Percentiles rank a stretch among this genome's conserved stretches.
These are phyloP conservation scores for Anolis sagrei DNA, from an alignment of 2,113 vertebrate species.

Conservation along the genomic window DNA sequence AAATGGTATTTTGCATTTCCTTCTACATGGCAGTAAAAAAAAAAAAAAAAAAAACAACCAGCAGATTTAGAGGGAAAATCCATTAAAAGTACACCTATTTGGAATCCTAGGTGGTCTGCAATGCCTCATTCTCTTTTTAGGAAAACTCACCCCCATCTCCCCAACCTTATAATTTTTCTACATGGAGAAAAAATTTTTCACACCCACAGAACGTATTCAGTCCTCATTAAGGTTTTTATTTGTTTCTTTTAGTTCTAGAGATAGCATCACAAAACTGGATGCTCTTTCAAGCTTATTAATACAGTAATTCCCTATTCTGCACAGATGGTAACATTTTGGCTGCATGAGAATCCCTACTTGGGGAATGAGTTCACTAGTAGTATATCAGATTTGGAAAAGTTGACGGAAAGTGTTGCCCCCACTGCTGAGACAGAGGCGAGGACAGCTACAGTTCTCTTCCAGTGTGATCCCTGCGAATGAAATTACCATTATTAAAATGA, in stretches of 20 bases:
- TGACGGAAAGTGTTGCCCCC: not conserved
- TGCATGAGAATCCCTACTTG: not conserved
- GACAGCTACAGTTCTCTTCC: not conserved
- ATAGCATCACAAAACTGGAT: not conserved
- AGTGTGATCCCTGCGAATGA: not conserved
- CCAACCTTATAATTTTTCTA: not conserved
- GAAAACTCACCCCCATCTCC: not conserved
- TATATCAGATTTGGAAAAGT: not conserved
- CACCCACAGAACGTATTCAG: not conserved
- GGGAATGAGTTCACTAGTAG: not conserved
- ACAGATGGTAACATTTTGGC: not conserved
- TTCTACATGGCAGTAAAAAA: not conserved
- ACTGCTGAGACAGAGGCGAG: not conserved
- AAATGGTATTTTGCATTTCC: not conserved
- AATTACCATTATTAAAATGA: not conserved
- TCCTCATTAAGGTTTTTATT: not conserved
- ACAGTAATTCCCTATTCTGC: not conserved
- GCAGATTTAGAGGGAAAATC: not conserved
- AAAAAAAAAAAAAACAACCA: not conserved
- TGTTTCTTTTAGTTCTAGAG: no score
- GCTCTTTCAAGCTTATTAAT: not conserved
- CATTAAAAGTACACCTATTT: not conserved
- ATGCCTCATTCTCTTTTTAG: not conserved
- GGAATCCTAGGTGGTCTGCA: not conserved
- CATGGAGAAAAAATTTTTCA: not conserved